Base-by-base conservation (phyloP, 2,797 vertebrate genomes). In the Nannoperca obscura region DNA sequence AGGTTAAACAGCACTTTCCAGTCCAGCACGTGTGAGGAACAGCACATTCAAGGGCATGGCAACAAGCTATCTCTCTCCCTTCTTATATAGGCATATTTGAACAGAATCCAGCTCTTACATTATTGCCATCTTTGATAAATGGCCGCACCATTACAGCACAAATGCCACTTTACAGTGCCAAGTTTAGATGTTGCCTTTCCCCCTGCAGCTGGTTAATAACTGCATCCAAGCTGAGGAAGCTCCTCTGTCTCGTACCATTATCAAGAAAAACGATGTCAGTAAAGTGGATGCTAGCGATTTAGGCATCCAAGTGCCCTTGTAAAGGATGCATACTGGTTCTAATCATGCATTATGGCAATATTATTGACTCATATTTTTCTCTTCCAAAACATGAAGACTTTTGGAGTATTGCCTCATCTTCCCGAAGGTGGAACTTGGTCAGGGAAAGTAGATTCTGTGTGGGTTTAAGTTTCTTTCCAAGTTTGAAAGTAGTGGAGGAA, bases 221-320 rank as follows among this genome's bases (percentile, higher is more conserved):
- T 80, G 67, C 78, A 50, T 53, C 74, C 66, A 55, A 55, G 84
- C 84, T 80, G 78, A 86, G 78, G 84, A 88, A 83, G 90, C 83
- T 81, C 78, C 77, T 67, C 83, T 81, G 87, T 86, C 85, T 83
- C 54, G 5, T 27, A 62, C 74, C 80, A 80, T 90, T 92, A 92
- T 84, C 24, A 87, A 91, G 88, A 94, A 89, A 92, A 91, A 92
- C 70, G 81, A 88, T 80, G 83, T 82, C 86, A 86, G 78, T 93
- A 92, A 92, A 92, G 83, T 32, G 47, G 60, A 71, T 24, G 65
- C 63, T 68, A 1, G 80, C 74, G 78, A 91, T 91, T 89, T 81
- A 81, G 78, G 66, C 78, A 65, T 80, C 68, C 74, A 47, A 71
- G 78, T 66, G 82, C 80, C 77, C 88, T 85, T 85, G 80, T 88